phyloP scores from a whole-genome alignment of 2,113 vertebrate species.

The Taurulus bubalis region DNA sequence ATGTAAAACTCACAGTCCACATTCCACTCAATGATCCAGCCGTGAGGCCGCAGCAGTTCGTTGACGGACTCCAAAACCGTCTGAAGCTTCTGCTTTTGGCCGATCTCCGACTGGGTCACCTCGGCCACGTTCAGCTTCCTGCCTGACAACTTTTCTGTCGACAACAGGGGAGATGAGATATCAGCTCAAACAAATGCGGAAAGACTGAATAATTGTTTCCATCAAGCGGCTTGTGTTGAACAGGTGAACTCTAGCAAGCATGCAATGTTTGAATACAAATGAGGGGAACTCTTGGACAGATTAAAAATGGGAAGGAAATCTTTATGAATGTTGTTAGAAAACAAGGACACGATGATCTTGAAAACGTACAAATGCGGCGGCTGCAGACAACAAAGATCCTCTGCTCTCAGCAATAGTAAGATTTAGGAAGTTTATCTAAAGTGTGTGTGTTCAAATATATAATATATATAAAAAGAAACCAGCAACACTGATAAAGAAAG shows the following conservation, averaged over 20 bases:
- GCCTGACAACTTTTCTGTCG: conserved; percentile 89
- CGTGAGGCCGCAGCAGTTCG: conserved; percentile 89
- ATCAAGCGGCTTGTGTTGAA: not conserved
- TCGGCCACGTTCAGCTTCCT: conserved; percentile 95
- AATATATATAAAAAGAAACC: not conserved
- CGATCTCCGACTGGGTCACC: conserved; percentile 96
- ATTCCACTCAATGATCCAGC: conserved; percentile 92
- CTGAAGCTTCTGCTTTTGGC: conserved; percentile 96
- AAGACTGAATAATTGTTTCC: not conserved
- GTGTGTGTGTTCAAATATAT: not conserved
- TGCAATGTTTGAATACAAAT: conserved; percentile 1
- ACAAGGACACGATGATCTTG: conserved; percentile 6
- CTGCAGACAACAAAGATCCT: not conserved
- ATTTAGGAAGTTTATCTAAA: conserved; percentile 22
- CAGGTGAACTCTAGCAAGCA: not conserved
- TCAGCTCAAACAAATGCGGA: not conserved
- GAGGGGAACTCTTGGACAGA: not conserved
- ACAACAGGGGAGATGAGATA: not conserved
- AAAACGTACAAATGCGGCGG: not conserved
- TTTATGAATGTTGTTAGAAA: no score
- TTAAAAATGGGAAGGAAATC: not conserved
- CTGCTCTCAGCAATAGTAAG: not conserved
- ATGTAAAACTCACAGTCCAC: conserved; percentile 89
- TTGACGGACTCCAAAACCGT: conserved; percentile 93
- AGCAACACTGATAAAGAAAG: conserved; percentile 9